phyloP scores from a whole-genome alignment of 2,113 vertebrate genomes.

The Podarcis raffonei region DNA sequence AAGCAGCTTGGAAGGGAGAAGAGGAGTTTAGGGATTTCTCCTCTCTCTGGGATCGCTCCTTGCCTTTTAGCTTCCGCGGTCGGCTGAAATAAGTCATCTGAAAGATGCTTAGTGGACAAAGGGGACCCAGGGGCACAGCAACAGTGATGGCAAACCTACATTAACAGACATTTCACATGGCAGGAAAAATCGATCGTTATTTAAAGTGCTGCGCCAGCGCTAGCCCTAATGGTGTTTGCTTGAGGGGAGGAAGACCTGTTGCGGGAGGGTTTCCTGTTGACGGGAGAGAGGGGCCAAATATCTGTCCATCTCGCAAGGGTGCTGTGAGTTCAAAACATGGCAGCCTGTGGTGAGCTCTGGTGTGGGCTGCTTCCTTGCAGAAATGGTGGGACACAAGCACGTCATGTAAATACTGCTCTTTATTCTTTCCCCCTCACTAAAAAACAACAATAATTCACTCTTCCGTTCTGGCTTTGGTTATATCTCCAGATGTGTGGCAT shows the following conservation, averaged over 20 bases:
- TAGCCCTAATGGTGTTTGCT: background rate
- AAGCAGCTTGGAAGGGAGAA: too few species aligned
- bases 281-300: background rate
- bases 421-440: conserved; percentile 14
- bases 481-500: conserved; percentile 36
- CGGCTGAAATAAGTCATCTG: conserved; percentile 21
- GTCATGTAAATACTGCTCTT: background rate
- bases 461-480: conserved; percentile 21
- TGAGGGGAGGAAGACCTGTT: background rate
- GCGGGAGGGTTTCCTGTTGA: background rate
- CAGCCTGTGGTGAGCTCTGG: background rate
- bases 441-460: background rate
- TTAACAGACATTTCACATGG: conserved; percentile 20
- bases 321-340: background rate
- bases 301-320: background rate
- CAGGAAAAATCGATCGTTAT: background rate
- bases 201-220: background rate
- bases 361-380: background rate
- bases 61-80: background rate
- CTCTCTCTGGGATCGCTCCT: too few species aligned
- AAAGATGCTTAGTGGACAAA: background rate
- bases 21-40: too few species aligned
- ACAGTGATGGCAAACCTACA: background rate
- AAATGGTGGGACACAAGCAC: background rate
- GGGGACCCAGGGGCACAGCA: background rate